Conservation (phyloP, 1,140 invertebrate genomes). For the Aleiodes sp. region DNA sequence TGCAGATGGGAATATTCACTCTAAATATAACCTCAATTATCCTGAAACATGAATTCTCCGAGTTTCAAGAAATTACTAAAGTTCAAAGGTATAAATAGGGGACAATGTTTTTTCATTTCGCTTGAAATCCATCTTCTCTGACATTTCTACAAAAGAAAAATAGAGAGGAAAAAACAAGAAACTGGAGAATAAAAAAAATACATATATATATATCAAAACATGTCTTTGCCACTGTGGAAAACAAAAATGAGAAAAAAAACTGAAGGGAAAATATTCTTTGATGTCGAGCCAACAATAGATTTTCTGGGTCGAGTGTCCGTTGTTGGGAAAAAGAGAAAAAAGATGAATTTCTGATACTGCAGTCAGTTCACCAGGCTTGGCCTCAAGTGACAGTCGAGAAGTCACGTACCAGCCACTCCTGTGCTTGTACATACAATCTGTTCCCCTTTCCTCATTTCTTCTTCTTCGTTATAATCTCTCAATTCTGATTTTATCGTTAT, state of each 20-base stretch:
- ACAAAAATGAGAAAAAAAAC: constrained; percentile 1
- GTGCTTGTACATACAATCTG: neutral
- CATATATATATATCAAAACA: too few species aligned
- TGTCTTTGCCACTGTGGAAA: neutral
- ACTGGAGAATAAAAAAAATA: neutral
- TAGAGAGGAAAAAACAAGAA: neutral
- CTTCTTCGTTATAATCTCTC: neutral
- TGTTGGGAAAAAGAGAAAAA: neutral
- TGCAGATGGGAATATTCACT: neutral
- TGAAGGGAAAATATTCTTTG: constrained; percentile 20
- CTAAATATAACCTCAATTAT: neutral
- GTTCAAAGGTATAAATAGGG: constrained; percentile 19
- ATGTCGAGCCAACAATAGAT: constrained; percentile 27
- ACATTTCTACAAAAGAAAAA: neutral
- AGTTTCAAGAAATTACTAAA: neutral
- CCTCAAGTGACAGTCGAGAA: constrained; percentile 28
- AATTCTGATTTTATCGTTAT: constrained; percentile 25
- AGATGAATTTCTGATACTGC: constrained; percentile 18
- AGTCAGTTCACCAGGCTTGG: neutral
- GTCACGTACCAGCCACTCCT: constrained; percentile 24
- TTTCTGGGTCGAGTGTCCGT: constrained; percentile 29
- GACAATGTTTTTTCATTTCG: neutral
- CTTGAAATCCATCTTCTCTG: neutral
- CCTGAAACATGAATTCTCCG: neutral
- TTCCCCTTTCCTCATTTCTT: neutral